A percentile compares a stretch with the other conserved stretches of the same genome.
These are phyloP conservation scores for Euplexia lucipara DNA, from an alignment of 2,888 invertebrate genomes.

Conservation along the genomic window DNA sequence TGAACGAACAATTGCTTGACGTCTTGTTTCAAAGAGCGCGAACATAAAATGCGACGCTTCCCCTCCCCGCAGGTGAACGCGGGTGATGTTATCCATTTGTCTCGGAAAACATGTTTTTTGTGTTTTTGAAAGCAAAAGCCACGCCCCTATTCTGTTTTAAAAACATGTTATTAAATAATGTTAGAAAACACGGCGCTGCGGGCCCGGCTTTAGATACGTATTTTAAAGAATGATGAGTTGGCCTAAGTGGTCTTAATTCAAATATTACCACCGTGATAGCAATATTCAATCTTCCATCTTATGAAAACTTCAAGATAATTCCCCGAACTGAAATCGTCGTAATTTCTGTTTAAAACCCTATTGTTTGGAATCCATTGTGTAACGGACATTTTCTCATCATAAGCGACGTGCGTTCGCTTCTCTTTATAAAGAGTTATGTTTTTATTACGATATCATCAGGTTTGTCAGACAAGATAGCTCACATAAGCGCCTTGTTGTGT, in stretches of 20 bases:
- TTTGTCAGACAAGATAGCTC: conserved; percentile 4
- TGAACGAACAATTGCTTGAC: too few relatives aligned
- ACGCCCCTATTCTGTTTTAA: too few relatives aligned
- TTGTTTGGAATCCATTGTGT: conserved; percentile 28
- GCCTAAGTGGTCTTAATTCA: neutral
- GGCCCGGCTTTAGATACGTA: too few relatives aligned
- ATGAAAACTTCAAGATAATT: conserved; percentile 11
- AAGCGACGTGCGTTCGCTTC: neutral
- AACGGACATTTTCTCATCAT: conserved; percentile 15
- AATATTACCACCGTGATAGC: neutral
- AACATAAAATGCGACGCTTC: too few relatives aligned
- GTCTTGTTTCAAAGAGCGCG: too few relatives aligned
- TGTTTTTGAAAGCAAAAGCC: too few relatives aligned
- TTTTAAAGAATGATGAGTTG: neutral
- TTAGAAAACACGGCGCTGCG: too few relatives aligned
- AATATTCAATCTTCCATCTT: neutral
- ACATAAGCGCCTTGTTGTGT: neutral
- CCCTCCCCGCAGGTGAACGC: too few relatives aligned
- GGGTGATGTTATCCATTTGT: too few relatives aligned
- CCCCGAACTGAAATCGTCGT: neutral
- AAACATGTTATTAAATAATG: too few relatives aligned
- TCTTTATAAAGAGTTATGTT: conserved; percentile 1
- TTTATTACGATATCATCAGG: neutral
- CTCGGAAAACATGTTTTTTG: too few relatives aligned
- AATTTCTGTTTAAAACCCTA: conserved; percentile 30